Evolutionary conservation across 2,113 vertebrate genomes (phyloP).

Genomic region (Heptranchias perlo): DNA sequence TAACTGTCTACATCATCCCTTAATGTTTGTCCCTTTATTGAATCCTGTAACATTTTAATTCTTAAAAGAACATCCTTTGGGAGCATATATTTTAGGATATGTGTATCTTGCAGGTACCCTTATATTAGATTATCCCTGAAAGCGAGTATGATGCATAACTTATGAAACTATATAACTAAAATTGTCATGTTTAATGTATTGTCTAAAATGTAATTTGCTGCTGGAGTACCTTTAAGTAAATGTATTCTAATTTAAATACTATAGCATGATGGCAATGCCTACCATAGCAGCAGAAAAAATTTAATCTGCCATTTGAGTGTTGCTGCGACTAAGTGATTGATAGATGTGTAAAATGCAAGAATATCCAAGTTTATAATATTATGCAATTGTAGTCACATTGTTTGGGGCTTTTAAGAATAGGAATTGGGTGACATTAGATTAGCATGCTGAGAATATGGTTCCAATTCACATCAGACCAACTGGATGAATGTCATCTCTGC

Average conservation of each 20-base stretch:
- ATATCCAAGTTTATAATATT: neutral
- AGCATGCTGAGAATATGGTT: neutral
- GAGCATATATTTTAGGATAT: no score
- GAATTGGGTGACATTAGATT: neutral
- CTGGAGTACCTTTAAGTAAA: neutral
- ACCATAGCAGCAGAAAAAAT: neutral
- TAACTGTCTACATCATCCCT: neutral
- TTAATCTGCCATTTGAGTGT: neutral
- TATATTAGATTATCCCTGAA: neutral
- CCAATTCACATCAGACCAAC: neutral
- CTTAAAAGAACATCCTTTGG: no score
- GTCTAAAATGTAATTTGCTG: neutral
- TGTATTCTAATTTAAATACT: neutral
- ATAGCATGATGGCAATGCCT: no score
- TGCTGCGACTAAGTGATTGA: neutral
- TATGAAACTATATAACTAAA: neutral
- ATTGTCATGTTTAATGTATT: neutral
- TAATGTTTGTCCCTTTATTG: neutral
- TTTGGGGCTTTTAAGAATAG: neutral
- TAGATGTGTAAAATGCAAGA: neutral
- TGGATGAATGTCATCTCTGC: neutral
- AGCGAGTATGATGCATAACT: neutral
- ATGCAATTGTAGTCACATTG: neutral
- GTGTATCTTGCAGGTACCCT: neutral
- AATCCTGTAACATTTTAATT: neutral